Conservation (phyloP, 2,113 vertebrate species). For the Chaetorhynchus papuensis region DNA sequence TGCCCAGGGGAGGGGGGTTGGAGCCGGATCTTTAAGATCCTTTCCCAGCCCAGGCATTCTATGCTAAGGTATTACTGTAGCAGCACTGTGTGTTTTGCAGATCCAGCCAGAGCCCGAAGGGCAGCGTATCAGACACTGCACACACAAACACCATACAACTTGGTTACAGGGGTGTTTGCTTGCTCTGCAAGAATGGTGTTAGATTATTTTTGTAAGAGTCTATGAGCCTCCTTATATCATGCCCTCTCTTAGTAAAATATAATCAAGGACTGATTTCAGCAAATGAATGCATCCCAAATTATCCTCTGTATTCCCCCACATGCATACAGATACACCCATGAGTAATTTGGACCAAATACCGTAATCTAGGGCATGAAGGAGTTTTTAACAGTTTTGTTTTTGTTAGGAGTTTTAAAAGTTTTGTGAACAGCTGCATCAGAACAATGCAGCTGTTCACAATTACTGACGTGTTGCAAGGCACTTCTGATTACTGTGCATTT, state of each 20-base stretch:
- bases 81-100: background rate
- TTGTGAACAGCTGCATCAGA: no score
- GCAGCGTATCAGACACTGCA: rapidly evolving
- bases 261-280: background rate
- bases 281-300: background rate
- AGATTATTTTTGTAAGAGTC: background rate
- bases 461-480: background rate
- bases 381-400: background rate
- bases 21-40: background rate
- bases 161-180: rapidly evolving
- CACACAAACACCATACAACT: background rate
- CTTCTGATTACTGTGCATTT: background rate
- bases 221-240: background rate
- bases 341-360: background rate
- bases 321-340: background rate
- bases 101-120: background rate
- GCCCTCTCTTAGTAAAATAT: background rate
- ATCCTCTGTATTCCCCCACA: background rate
- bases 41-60: background rate
- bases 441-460: conserved; percentile 21
- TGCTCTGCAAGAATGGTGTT: background rate
- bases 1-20: background rate
- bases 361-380: background rate
- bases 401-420: no score
- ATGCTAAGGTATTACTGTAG: background rate